phyloP scores from a whole-genome alignment of 2,797 vertebrate species.

The Labeo calbasu region DNA sequence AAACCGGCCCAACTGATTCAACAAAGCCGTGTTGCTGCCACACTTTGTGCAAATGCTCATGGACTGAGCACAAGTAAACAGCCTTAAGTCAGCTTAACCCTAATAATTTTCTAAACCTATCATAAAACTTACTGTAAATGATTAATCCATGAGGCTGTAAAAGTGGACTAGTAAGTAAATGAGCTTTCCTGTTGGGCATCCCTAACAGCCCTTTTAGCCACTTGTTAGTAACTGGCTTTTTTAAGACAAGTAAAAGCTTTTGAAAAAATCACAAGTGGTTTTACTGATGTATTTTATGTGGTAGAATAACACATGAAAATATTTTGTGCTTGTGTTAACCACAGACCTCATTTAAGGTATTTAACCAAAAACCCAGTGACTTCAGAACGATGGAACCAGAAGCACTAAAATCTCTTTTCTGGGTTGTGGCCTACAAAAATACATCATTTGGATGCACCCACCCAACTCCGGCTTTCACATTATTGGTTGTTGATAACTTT shows the following conservation, averaged over 20 bases:
- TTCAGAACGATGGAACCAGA: not conserved
- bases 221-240: not conserved
- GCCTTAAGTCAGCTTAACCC: not conserved
- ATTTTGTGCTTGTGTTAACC: not conserved
- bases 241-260: not conserved
- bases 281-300: not conserved
- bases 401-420: not conserved
- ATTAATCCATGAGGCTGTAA: not conserved
- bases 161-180: not conserved
- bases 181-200: not conserved
- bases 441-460: not conserved
- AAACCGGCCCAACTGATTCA: slow-evolving; percentile 35
- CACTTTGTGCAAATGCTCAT: not conserved
- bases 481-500: no score
- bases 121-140: not conserved
- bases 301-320: not conserved
- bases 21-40: not conserved
- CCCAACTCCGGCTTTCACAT: no score
- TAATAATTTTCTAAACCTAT: not conserved
- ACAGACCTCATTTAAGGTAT: not conserved
- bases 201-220: not conserved
- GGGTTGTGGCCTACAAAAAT: not conserved
- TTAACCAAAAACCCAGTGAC: not conserved
- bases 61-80: not conserved
- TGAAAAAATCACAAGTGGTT: not conserved